Evolutionary conservation across 64 coral and sea anemone genomes (phyloP), one percentile per base, ranked within the genome.

Genomic region (Dendronephthya gigantea): DNA sequence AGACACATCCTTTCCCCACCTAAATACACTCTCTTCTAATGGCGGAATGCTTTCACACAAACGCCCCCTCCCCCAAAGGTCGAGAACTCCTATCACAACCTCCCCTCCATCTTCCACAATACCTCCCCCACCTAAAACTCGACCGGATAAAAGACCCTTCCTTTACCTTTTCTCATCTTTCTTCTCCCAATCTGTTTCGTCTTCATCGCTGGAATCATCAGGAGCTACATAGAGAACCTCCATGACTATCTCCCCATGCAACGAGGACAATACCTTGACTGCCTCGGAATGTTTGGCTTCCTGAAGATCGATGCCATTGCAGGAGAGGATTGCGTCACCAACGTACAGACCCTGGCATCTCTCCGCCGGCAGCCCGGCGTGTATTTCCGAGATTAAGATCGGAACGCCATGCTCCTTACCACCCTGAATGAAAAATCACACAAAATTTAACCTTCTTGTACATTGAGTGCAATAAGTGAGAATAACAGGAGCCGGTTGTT

Each of bases 381-480:
- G 95, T 50, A 98, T 98, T 83, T 98, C 95, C 19, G 95, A 98
- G 51, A 98, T 87, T 34, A 98, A 84, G 35, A 98, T 98, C 51
- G 95, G 95, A 30, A 98, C 95, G 62, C 95, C 95, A 84, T 98
- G 95, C 79, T 98, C 95, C 45, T 98, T 98, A 52, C 95, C 95
- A 81, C 95, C 95, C 95, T 98, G 49, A 39, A 85, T 62, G 55
- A 22, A 7, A 62, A 62, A 62, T 62, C 25, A 27, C 25, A 62
- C 8, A 7, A 15, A 13, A 27, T n/a, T n/a, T n/a, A n/a, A n/a
- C n/a, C n/a, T n/a, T n/a, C n/a, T n/a, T n/a, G n/a, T n/a, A n/a
- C n/a, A n/a, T n/a, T n/a, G n/a, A n/a, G n/a, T n/a, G n/a, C n/a
- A n/a, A n/a, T n/a, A n/a, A n/a, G n/a, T n/a, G n/a, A n/a, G n/a